Evolutionary conservation across 2,888 invertebrate genomes (phyloP).

Genomic region (Drosophila phalerata): DNA sequence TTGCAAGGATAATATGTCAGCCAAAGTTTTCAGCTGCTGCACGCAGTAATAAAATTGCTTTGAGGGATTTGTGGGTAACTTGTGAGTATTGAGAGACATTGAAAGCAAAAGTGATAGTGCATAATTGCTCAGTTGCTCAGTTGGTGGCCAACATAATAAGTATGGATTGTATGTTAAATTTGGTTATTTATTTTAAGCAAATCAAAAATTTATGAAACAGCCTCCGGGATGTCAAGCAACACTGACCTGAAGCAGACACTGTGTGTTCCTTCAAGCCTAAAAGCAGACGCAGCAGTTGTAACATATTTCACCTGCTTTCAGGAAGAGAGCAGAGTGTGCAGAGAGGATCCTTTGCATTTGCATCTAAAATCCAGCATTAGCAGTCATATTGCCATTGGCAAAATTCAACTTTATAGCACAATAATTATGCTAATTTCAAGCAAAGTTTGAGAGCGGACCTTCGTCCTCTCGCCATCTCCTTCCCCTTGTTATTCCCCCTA

Average conservation of each 20-base stretch:
- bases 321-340: slow-evolving; percentile 5
- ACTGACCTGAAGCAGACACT: too few species aligned
- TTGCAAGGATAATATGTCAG: slow-evolving; percentile 69
- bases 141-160: background rate
- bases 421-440: slow-evolving; percentile 76
- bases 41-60: slow-evolving; percentile 61
- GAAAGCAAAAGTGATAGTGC: slow-evolving; percentile 23
- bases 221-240: background rate
- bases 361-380: slow-evolving; percentile 54
- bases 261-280: background rate
- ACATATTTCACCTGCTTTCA: slow-evolving; percentile 13
- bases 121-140: slow-evolving; percentile 32
- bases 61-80: slow-evolving; percentile 48
- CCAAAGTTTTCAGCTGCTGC: slow-evolving; percentile 54
- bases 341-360: slow-evolving; percentile 34
- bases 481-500: background rate
- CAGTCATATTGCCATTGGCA: slow-evolving; percentile 61
- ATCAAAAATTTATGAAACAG: background rate
- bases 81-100: slow-evolving; percentile 15
- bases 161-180: background rate
- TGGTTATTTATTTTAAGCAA: background rate
- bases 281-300: background rate
- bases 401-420: slow-evolving; percentile 70
- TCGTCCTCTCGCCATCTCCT: background rate
- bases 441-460: slow-evolving; percentile 60